Base-by-base conservation (phyloP, 2,888 invertebrate species). In the Drosophila sordidula region DNA sequence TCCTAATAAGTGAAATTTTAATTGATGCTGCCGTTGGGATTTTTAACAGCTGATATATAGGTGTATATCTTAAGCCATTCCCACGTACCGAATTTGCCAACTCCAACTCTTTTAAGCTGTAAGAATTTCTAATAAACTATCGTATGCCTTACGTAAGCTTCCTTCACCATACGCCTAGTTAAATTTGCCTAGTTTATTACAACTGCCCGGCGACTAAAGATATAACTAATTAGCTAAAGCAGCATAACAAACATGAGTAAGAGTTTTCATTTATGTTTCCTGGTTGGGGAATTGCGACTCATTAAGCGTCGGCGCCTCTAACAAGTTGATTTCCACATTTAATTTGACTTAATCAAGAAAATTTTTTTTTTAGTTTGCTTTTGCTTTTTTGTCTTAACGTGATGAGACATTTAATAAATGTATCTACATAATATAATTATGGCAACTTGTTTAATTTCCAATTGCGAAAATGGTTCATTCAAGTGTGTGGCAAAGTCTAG, bases 271-370 rank as follows among this genome's bases (percentile, higher is more conserved):
- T 44, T 62, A 34, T 34, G 34, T 18, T 72, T 69, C 72, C 69
- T 71, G 65, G 72, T 38, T 45, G 26, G 36, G 25, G 25, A 69
- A 57, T 66, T 62, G 49, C 22, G 29, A 61, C 62, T 62, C 63
- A 46, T 75, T 57, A 73, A 70, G 11, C 36, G 32, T 11, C 75
- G 70, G 55, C 58, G 44, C 57, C 57, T 75, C 57, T 72, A 86
- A 83, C 66, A 69, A 83, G 47, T 80, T 80, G 45, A 83, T 80
- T 78, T 61, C 64, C 70, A 73, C 87, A 83, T 73, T 86, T 80
- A 61, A 83, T 80, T 86, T 65, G 34, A 54, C 54, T 80, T 67
- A 86, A 83, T 80, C 62, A 77, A 86, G 64, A 66, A 38, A 50
- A 16, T 12, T 25, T 11, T 34, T 3, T 46, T 9, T 42, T 2